These are phyloP conservation scores for Harpegnathos saltator DNA, from an alignment of 1,140 invertebrate genomes.

Conservation along the genomic window DNA sequence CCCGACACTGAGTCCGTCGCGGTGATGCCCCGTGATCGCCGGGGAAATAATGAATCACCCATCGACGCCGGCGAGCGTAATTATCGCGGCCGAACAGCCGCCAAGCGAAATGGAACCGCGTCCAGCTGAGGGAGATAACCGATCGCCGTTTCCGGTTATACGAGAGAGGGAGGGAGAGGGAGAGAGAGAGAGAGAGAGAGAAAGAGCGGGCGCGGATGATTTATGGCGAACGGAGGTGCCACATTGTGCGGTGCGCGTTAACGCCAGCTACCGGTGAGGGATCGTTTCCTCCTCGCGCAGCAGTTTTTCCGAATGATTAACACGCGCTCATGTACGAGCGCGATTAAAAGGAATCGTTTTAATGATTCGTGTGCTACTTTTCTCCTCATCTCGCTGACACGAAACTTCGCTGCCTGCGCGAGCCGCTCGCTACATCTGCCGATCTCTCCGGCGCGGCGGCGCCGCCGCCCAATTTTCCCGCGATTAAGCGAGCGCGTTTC, in stretches of 20 bases:
- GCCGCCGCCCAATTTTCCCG: no score
- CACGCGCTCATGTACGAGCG: neutral
- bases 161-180: no score
- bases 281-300: neutral
- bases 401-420: no score
- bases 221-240: constrained; percentile 30
- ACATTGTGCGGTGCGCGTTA: constrained; percentile 12
- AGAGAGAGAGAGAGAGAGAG: no score
- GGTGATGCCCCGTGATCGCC: constrained; percentile 11
- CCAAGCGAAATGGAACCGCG: constrained; percentile 47
- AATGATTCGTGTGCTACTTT: neutral
- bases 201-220: constrained; percentile 15
- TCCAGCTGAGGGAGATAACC: constrained; percentile 55
- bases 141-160: constrained; percentile 40
- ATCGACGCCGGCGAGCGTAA: constrained; percentile 38
- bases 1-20: constrained; percentile 12
- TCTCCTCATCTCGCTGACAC: neutral
- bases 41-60: constrained; percentile 47
- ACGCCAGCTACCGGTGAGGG: constrained; percentile 9
- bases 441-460: no score
- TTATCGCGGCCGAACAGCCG: constrained; percentile 35
- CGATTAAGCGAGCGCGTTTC: no score
- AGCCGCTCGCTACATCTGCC: no score
- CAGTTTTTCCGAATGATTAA: neutral
- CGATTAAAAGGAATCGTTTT: neutral